A percentile compares a stretch with the other conserved stretches of the same genome.
phyloP scores from a whole-genome alignment of 2,888 invertebrate species.

The Hedychridium roseum region DNA sequence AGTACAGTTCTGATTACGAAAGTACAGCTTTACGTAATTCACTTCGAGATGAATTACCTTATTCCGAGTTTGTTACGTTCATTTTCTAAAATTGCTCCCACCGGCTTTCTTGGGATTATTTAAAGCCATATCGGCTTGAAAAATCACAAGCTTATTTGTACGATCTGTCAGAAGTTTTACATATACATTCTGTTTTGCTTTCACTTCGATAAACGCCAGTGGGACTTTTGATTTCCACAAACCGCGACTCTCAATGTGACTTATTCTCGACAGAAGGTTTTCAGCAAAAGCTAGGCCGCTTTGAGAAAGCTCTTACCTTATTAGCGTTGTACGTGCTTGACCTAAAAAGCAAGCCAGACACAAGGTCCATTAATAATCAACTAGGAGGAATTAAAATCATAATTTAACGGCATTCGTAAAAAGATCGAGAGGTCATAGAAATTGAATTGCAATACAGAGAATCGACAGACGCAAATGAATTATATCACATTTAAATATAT shows the following conservation, averaged over 20 bases:
- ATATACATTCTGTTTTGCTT: too few relatives aligned
- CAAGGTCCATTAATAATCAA: conserved; percentile 28
- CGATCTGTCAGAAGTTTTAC: too few relatives aligned
- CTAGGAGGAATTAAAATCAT: conserved; percentile 17
- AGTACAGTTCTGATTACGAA: too few relatives aligned
- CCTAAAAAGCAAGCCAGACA: conserved; percentile 38
- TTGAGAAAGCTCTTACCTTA: conserved; percentile 45
- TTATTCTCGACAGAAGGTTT: background rate
- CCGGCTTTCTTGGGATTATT: too few relatives aligned
- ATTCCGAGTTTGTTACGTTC: too few relatives aligned
- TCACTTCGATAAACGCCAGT: too few relatives aligned
- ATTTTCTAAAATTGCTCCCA: too few relatives aligned
- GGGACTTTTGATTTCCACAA: too few relatives aligned
- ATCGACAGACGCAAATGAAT: conserved; percentile 2
- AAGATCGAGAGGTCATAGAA: conserved; percentile 5
- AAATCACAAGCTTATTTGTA: too few relatives aligned
- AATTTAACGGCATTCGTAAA: conserved; percentile 11
- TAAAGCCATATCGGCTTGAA: too few relatives aligned
- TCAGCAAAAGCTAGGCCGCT: conserved; percentile 19
- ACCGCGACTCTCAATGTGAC: background rate
- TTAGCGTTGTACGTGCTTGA: conserved; percentile 48
- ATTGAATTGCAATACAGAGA: conserved; percentile 1
- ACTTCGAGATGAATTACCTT: too few relatives aligned
- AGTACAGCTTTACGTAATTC: too few relatives aligned
- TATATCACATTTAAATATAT: conserved; percentile 38